phyloP scores from a whole-genome alignment of 2,888 invertebrate genomes.

The Chalcis sispes region DNA sequence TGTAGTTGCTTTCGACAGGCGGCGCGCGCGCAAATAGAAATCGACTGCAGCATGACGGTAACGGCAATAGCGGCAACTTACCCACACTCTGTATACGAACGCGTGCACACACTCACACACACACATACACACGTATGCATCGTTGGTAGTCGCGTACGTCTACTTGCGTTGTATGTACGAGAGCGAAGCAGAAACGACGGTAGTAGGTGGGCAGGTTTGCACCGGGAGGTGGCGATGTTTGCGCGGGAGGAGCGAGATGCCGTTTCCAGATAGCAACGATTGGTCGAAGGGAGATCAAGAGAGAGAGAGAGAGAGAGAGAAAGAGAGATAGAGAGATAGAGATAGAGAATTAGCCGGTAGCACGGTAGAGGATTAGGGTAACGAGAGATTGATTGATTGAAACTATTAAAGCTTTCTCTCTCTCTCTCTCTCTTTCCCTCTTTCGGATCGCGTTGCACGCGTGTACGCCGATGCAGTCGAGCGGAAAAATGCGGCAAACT shows the following conservation, averaged over 20 bases:
- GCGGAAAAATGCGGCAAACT: conserved; percentile 6
- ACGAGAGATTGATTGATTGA: conserved; percentile 61
- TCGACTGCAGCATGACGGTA: conserved; percentile 19
- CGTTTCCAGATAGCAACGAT: not conserved
- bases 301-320: too few species aligned
- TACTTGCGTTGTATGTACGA: too few species aligned
- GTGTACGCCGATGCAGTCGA: not conserved
- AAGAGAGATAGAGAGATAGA: conserved; percentile 13
- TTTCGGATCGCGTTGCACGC: not conserved
- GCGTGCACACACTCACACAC: not conserved
- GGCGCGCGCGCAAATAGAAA: conserved; percentile 51
- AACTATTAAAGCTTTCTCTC: conserved; percentile 39
- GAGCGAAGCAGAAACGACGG: too few species aligned
- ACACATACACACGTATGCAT: not conserved
- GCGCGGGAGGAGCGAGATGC: conserved; percentile 6
- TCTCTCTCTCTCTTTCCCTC: not conserved
- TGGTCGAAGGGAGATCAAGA: too few species aligned
- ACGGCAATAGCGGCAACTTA: too few species aligned
- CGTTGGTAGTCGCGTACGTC: too few species aligned
- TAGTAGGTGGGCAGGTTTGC: conserved; percentile 23
- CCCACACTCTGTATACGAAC: too few species aligned
- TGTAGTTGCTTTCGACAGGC: conserved; percentile 42
- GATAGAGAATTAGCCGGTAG: conserved; percentile 28
- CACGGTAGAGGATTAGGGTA: conserved; percentile 46
- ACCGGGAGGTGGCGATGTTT: conserved; percentile 36